These are phyloP conservation scores for Toxotes lorentzi DNA, from an alignment of 2,797 vertebrate species.

Conservation along the genomic window DNA sequence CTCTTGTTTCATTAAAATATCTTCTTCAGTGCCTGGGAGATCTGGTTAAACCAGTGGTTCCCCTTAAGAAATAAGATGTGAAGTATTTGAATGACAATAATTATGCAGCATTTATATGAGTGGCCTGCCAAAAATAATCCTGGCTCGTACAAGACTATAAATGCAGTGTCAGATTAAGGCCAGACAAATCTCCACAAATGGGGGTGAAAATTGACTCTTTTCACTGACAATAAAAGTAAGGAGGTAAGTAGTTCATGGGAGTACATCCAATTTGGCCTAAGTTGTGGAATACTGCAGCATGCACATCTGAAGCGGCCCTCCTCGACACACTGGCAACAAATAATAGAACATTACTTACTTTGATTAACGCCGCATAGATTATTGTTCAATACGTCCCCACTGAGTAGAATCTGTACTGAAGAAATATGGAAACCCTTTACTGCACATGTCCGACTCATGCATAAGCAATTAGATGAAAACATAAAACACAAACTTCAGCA, in stretches of 20 bases:
- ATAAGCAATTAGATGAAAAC: conserved; percentile 54
- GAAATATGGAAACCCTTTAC: conserved; percentile 62
- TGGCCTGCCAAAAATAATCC: conserved; percentile 67
- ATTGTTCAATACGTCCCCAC: conserved; percentile 33
- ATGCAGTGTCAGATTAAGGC: conserved; percentile 70
- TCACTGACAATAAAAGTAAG: conserved; percentile 66
- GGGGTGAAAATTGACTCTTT: conserved; percentile 60
- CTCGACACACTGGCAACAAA: conserved; percentile 32
- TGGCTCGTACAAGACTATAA: conserved; percentile 65
- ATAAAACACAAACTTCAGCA: conserved; percentile 62
- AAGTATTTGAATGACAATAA: conserved; percentile 66
- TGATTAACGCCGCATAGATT: conserved; percentile 61
- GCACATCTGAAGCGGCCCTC: conserved; percentile 20
- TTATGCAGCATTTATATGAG: conserved; percentile 62
- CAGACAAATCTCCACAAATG: conserved; percentile 63
- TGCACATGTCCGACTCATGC: conserved; percentile 58
- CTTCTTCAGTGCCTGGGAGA: conserved; percentile 22
- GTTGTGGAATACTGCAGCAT: conserved; percentile 30
- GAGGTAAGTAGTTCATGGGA: conserved; percentile 68
- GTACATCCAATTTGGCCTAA: conserved; percentile 64
- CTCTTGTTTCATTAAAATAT: conserved; percentile 44
- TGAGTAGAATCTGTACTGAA: conserved; percentile 38
- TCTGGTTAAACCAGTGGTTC: conserved; percentile 23
- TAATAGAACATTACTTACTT: conserved; percentile 48
- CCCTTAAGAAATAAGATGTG: conserved; percentile 34